phyloP scores from a whole-genome alignment of 2,113 vertebrate species.

The Sebastes schlegelii region DNA sequence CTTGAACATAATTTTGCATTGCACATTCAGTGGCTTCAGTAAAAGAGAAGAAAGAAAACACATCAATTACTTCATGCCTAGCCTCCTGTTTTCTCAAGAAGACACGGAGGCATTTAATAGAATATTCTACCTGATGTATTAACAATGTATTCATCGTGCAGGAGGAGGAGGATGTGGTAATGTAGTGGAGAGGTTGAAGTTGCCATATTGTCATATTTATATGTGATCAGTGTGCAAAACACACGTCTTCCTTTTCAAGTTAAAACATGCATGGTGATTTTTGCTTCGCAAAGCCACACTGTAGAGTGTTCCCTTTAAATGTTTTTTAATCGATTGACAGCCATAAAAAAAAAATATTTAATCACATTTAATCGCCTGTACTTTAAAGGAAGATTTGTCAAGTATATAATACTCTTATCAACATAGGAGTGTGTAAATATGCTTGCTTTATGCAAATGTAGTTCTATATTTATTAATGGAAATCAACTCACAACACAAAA shows the following conservation, averaged over 20 bases:
- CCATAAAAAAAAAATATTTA: too few species aligned
- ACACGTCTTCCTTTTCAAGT: not conserved
- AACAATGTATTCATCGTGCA: not conserved
- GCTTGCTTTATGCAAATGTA: too few species aligned
- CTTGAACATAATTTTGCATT: not conserved
- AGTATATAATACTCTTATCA: too few species aligned
- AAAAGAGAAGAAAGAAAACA: not conserved
- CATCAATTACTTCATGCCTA: not conserved
- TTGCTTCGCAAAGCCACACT: not conserved
- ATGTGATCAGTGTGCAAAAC: slow-evolving; percentile 2
- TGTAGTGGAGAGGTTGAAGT: slow-evolving; percentile 3
- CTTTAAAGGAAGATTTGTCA: too few species aligned
- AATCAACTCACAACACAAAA: too few species aligned
- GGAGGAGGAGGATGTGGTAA: not conserved
- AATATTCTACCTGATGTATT: slow-evolving; percentile 10
- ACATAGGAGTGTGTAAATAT: too few species aligned
- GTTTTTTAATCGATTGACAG: not conserved
- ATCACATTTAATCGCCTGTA: too few species aligned
- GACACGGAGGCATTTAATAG: not conserved
- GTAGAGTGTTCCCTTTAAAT: not conserved
- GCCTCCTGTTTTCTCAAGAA: not conserved
- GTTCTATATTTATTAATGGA: too few species aligned
- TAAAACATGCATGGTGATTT: too few species aligned
- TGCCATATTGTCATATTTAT: not conserved
- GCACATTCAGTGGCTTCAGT: not conserved